A percentile compares a stretch with the other conserved stretches of the same genome.
Evolutionary conservation across 2,888 invertebrate genomes (phyloP).

Genomic region (Leptopterna dolabrata): DNA sequence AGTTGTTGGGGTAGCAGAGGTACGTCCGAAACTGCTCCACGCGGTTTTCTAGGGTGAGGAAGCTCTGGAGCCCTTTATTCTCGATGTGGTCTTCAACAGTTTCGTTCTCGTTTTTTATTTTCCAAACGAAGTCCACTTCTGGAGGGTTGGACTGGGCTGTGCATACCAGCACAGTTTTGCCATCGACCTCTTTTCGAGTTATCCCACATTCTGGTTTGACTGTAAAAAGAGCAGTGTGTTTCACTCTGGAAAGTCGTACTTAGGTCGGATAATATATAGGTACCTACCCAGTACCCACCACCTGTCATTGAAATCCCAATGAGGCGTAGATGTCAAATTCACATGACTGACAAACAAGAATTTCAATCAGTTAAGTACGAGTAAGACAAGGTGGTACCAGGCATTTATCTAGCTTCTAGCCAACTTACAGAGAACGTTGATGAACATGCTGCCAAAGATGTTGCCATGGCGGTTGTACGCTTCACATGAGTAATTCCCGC

Average conservation of each 20-base stretch:
- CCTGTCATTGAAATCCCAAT: too few relatives aligned
- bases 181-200: constrained; percentile 77
- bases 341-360: too few relatives aligned
- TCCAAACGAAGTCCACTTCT: constrained; percentile 84
- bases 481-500: constrained; percentile 83
- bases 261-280: background rate
- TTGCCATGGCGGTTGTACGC: constrained; percentile 83
- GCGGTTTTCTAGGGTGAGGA: constrained; percentile 74
- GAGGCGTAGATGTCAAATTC: too few relatives aligned
- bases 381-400: too few relatives aligned
- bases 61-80: constrained; percentile 71
- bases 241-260: background rate
- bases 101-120: constrained; percentile 85
- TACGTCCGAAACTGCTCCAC: constrained; percentile 80
- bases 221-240: constrained; percentile 67
- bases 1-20: constrained; percentile 86
- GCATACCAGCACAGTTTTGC: constrained; percentile 82
- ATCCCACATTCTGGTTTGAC: constrained; percentile 88
- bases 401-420: too few relatives aligned
- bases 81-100: constrained; percentile 73
- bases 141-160: constrained; percentile 84
- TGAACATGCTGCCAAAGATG: constrained; percentile 74
- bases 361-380: too few relatives aligned
- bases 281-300: too few relatives aligned
- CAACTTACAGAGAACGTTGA: constrained; percentile 89